Percentiles rank a stretch among this genome's conserved stretches.
Evolutionary conservation across 2,113 vertebrate genomes (phyloP).

Genomic region (Arvicanthis niloticus): DNA sequence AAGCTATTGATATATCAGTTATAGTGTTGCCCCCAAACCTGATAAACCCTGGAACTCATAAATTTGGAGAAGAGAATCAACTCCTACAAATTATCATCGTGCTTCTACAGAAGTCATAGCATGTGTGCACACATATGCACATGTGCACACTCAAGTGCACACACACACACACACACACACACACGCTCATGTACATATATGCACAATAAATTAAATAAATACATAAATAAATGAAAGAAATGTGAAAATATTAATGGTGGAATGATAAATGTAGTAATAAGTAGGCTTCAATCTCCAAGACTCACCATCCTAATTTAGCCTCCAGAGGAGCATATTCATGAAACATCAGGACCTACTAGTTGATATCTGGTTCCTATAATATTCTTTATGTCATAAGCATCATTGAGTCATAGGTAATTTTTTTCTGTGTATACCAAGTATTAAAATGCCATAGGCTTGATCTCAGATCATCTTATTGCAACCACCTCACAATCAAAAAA

Average conservation of each 20-base stretch:
- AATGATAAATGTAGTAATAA: not conserved
- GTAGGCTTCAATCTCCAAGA: accelerated
- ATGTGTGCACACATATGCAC: not conserved
- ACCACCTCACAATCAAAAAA: not conserved
- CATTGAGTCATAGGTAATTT: not conserved
- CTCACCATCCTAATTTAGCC: not conserved
- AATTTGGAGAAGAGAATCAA: not conserved
- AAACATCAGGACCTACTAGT: accelerated
- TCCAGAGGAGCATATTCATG: not conserved
- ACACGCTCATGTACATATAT: not conserved
- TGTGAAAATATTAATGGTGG: not conserved
- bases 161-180: not conserved
- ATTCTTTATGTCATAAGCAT: not conserved
- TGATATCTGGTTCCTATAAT: not conserved
- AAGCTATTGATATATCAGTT: no score
- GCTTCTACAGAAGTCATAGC: not conserved
- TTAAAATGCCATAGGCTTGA: accelerated
- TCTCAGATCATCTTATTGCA: not conserved
- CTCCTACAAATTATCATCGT: not conserved
- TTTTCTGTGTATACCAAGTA: not conserved
- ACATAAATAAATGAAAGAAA: not conserved
- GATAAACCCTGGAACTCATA: not conserved
- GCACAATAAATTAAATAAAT: not conserved
- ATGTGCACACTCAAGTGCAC: no score
- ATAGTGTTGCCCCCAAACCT: not conserved